phyloP scores from a whole-genome alignment of 2,888 invertebrate species.

The Nineta flava region DNA sequence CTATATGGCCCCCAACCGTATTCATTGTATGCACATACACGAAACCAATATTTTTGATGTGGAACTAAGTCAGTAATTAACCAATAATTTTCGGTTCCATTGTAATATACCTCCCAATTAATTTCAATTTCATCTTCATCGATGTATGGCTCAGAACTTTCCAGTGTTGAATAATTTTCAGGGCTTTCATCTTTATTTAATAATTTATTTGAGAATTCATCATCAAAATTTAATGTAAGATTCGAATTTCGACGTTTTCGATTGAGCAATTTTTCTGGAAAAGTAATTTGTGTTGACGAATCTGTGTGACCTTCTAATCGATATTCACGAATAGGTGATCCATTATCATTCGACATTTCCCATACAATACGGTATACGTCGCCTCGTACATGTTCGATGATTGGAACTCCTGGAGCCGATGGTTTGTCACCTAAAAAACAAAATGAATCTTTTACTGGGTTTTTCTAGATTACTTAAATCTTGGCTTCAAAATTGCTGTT shows the following conservation, averaged over 20 bases:
- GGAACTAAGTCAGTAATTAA: conserved; percentile 49
- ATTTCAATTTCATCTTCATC: conserved; percentile 36
- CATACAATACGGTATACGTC: conserved; percentile 67
- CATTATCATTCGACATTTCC: conserved; percentile 62
- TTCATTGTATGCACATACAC: conserved; percentile 62
- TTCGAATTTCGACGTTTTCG: background rate
- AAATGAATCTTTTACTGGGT: conserved; percentile 10
- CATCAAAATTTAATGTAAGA: background rate
- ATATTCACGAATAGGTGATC: conserved; percentile 57
- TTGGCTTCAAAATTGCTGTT: background rate
- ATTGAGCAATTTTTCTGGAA: background rate
- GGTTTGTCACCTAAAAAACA: conserved; percentile 53
- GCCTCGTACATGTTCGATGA: conserved; percentile 54
- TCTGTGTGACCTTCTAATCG: conserved; percentile 46
- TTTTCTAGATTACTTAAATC: conserved; percentile 5
- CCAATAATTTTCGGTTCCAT: conserved; percentile 71
- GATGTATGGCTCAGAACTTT: conserved; percentile 28
- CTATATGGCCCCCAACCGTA: conserved; percentile 75
- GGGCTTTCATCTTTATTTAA: background rate
- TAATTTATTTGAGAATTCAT: background rate
- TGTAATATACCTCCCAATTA: conserved; percentile 51
- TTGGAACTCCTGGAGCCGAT: conserved; percentile 58
- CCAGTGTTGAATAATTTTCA: conserved; percentile 1
- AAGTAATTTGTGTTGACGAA: background rate
- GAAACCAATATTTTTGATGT: conserved; percentile 48